phyloP scores from a whole-genome alignment of 1,140 invertebrate genomes.

The Trichonephila clavata region DNA sequence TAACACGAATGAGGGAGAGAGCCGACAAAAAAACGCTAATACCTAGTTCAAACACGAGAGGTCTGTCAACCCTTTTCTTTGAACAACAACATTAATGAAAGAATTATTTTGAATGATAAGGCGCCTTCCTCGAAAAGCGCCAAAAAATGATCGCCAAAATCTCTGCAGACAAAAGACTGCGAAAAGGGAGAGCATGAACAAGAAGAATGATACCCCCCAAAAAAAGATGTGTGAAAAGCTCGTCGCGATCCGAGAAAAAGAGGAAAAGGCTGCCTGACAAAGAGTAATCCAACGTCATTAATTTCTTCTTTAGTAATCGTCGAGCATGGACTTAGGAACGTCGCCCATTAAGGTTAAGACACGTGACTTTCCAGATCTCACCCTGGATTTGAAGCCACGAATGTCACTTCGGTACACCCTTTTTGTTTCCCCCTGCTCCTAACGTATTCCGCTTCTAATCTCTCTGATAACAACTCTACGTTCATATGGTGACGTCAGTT shows the following conservation, averaged over 20 bases:
- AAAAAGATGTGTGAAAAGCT: neutral
- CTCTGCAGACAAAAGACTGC: neutral
- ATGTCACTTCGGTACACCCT: neutral
- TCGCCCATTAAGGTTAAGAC: conserved; percentile 38
- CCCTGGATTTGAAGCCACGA: conserved; percentile 17
- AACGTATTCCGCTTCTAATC: conserved; percentile 44
- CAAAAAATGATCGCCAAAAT: conserved; percentile 45
- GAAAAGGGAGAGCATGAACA: neutral
- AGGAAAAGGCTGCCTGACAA: conserved; percentile 41
- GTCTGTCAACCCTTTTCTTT: conserved; percentile 37
- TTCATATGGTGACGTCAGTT: neutral
- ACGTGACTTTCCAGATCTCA: conserved; percentile 41
- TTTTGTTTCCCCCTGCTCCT: neutral
- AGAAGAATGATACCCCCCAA: neutral
- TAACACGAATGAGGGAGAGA: neutral
- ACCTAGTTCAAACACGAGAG: conserved; percentile 13
- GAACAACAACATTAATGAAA: conserved; percentile 40
- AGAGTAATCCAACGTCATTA: conserved; percentile 68
- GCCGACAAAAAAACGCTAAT: neutral
- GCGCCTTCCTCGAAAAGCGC: neutral
- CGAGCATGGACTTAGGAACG: conserved; percentile 40
- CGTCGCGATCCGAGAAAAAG: neutral
- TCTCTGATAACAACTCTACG: conserved; percentile 32
- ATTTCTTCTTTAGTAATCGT: conserved; percentile 68
- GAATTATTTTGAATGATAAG: conserved; percentile 45